Conservation (phyloP, 2,113 vertebrate genomes). For the Cochlearius cochlearius region DNA sequence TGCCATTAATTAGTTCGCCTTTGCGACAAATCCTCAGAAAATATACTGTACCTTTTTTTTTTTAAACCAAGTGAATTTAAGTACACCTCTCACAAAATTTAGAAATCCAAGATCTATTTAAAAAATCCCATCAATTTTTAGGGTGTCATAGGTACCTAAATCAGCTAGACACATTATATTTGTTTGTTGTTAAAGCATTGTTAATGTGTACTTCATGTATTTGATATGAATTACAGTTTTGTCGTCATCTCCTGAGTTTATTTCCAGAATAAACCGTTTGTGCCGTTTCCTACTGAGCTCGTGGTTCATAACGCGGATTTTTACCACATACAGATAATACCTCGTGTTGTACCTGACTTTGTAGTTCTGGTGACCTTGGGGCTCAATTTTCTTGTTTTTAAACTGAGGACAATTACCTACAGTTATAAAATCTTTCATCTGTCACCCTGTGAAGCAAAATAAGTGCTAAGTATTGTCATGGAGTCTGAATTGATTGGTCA, state of each 20-base stretch:
- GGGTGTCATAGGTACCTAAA: background rate
- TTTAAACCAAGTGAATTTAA: background rate
- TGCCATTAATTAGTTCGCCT: background rate
- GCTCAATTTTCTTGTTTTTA: background rate
- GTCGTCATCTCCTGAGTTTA: background rate
- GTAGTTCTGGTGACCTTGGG: background rate
- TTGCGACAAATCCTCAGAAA: background rate
- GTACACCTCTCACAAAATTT: background rate
- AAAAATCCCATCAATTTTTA: background rate
- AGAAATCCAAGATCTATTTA: background rate
- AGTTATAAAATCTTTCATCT: background rate
- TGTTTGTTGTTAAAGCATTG: background rate
- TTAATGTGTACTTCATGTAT: background rate
- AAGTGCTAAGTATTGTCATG: background rate
- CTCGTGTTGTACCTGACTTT: background rate
- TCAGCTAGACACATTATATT: background rate
- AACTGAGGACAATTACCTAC: background rate
- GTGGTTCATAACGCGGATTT: rapidly evolving
- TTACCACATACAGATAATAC: rapidly evolving
- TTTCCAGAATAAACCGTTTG: background rate
- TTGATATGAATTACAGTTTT: background rate
- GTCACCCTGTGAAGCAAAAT: background rate
- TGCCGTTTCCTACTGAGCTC: background rate
- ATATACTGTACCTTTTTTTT: background rate
- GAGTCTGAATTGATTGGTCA: background rate